These are phyloP conservation scores for rat (Rattus norvegicus) DNA, from an alignment of 2,113 vertebrate genomes.

Conservation along the genomic window GRCr8 NC_086033.1:102691001-102691500, in stretches of 20 bases:
- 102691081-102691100: not conserved
- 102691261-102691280: slow-evolving; percentile 4
- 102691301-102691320: slow-evolving; percentile 35
- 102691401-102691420: slow-evolving; percentile 66
- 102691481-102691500: slow-evolving; percentile 74
- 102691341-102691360: slow-evolving; percentile 60
- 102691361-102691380: slow-evolving; percentile 75
- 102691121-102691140: not conserved
- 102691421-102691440: slow-evolving; percentile 71
- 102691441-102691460: slow-evolving; percentile 78
- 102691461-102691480: slow-evolving; percentile 79
- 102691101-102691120: slow-evolving; percentile 4
- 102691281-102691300: not conserved
- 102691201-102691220: not conserved
- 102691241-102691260: slow-evolving; percentile 30
- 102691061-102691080: slow-evolving; percentile 1
- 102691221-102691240: not conserved
- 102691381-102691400: slow-evolving; percentile 59
- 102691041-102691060: not conserved
- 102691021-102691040: not conserved
- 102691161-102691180: not conserved
- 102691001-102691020: not conserved
- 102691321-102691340: slow-evolving; percentile 59
- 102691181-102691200: not conserved
- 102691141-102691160: not conserved